Percentiles rank a stretch among this genome's conserved stretches.
Conservation (phyloP, 23 tunicate genomes). For the Ciona savignyi region DNA sequence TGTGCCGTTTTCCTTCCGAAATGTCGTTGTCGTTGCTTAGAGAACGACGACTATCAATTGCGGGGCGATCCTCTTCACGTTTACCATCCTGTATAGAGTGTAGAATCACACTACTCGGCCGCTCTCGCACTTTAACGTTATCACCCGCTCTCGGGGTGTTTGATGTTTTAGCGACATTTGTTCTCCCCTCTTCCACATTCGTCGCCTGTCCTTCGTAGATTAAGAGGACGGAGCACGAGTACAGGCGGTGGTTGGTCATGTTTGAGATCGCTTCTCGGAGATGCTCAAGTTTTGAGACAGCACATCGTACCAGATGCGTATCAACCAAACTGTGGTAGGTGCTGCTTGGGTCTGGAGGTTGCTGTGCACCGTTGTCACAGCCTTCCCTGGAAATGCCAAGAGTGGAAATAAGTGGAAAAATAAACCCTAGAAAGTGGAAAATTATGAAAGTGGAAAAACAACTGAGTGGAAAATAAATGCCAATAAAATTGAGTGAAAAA, state of each 20-base stretch:
- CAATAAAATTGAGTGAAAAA: too few relatives aligned
- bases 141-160: not conserved
- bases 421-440: too few relatives aligned
- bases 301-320: slow-evolving; percentile 10
- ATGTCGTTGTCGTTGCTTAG: not conserved
- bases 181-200: not conserved
- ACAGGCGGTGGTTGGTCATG: slow-evolving; percentile 38
- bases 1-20: not conserved
- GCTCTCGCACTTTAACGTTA: not conserved
- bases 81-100: not conserved
- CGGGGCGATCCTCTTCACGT: not conserved
- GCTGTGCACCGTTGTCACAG: too few relatives aligned
- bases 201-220: slow-evolving; percentile 58
- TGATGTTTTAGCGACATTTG: not conserved
- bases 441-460: too few relatives aligned
- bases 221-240: slow-evolving; percentile 67
- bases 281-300: slow-evolving; percentile 12
- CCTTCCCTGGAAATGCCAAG: too few relatives aligned
- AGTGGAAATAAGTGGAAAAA: too few relatives aligned
- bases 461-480: too few relatives aligned
- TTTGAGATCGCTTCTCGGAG: slow-evolving; percentile 20
- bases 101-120: not conserved
- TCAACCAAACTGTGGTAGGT: slow-evolving; percentile 7
- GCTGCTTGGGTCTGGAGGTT: not conserved
- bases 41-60: not conserved